A percentile compares a stretch with the other conserved stretches of the same genome.
These are phyloP conservation scores for Brachyptera risi DNA, from an alignment of 2,888 invertebrate species.

Conservation along the genomic window DNA sequence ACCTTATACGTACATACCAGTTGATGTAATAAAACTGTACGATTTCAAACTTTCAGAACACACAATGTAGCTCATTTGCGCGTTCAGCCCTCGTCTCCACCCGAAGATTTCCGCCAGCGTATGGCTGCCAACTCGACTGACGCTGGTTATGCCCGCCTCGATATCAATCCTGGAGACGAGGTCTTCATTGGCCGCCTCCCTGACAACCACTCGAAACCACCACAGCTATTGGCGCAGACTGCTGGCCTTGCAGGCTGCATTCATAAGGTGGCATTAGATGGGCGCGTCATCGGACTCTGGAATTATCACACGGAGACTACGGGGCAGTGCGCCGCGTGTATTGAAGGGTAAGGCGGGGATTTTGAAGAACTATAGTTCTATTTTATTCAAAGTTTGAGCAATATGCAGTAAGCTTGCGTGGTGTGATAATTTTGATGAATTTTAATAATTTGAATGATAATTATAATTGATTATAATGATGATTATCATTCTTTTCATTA, in stretches of 20 bases:
- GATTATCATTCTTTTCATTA: too few relatives aligned
- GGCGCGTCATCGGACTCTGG: constrained; percentile 79
- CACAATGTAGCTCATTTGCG: constrained; percentile 64
- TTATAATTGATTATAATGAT: too few relatives aligned
- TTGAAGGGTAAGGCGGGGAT: constrained; percentile 65
- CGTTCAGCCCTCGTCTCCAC: constrained; percentile 56
- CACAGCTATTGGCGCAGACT: constrained; percentile 39
- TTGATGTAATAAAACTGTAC: constrained; percentile 14
- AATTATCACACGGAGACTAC: constrained; percentile 69
- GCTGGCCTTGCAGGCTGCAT: constrained; percentile 70
- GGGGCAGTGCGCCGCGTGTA: constrained; percentile 70
- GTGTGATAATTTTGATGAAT: too few relatives aligned
- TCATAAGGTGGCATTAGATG: constrained; percentile 74
- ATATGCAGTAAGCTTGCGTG: too few relatives aligned
- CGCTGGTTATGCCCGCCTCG: constrained; percentile 54
- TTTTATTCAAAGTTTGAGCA: too few relatives aligned
- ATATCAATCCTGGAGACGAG: constrained; percentile 47
- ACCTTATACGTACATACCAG: too few relatives aligned
- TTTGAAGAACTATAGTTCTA: too few relatives aligned
- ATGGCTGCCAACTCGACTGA: constrained; percentile 49
- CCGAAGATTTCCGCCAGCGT: constrained; percentile 42
- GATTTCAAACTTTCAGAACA: constrained; percentile 46
- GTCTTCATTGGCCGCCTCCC: constrained; percentile 55
- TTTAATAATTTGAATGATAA: too few relatives aligned
- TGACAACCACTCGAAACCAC: constrained; percentile 6